Evolutionary conservation across 2,113 vertebrate species (phyloP), one percentile per base, ranked within the genome.

Genomic region (Cochlearius cochlearius): DNA sequence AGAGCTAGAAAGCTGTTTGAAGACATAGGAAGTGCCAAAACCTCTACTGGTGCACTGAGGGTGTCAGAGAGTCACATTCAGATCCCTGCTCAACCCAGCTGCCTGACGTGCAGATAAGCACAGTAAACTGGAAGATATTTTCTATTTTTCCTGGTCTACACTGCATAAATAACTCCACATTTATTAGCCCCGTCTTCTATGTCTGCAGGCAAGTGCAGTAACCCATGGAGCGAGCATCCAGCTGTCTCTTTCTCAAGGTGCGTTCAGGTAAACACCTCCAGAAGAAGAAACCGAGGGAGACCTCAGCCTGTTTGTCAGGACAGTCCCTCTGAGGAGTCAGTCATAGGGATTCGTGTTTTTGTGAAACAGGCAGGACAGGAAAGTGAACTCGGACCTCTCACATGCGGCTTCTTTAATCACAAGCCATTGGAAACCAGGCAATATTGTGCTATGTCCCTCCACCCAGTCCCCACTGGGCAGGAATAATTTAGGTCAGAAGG

Each of bases 1-100:
- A 56, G 45, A 82, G 30, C 27, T 41, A 53, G 21, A 67, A 90
- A 87, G 8, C 7, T 63, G 23, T n/a, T 32, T 38, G 38, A 62
- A 79, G 27, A 4, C 7, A 8, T 3, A 3, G 26, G 13, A 71
- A 79, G 14, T 16, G 17, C 4, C 36, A 27, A 64, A 76, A 36
- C 4, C 36, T 13, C 41, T 74, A 20, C n/a, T 30, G 32, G 29
- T 50, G 12, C 26, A 39, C 23, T 3, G 18, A 49, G 5, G 9
- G 15, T 3, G 7, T 60, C 43, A 50, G 32, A 53, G 22, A 41
- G 10, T 11, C 30, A 30, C 16, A 6, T 50, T 52, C 17, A 79
- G n/a, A 27, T 9, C 5, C 7, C 20, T 0, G 1, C 22, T 49
- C 27, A 30, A 25, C 6, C 15, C 13, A 3, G 7, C 38, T 32